A percentile compares a stretch with the other conserved stretches of the same genome.
Evolutionary conservation across 2,888 invertebrate species (phyloP).

Genomic region (Eugnorisma glareosa): DNA sequence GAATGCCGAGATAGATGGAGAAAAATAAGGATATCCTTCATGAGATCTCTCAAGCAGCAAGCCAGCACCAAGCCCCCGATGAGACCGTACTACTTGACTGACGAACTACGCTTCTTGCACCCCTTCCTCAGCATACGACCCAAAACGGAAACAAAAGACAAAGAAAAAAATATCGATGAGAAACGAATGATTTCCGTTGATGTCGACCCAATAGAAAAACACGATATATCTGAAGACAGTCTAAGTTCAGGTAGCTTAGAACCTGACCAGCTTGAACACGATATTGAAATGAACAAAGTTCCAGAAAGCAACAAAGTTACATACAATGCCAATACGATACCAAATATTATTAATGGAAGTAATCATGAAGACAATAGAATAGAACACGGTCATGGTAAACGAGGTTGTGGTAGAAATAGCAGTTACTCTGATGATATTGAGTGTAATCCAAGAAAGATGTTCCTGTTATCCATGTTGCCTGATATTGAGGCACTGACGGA

Average conservation of each 20-base stretch:
- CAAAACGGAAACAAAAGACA: slow-evolving; percentile 7
- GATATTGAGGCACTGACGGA: slow-evolving; percentile 69
- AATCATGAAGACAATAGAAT: slow-evolving; percentile 4
- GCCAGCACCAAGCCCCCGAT: slow-evolving; percentile 62
- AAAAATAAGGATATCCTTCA: slow-evolving; percentile 69
- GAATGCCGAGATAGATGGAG: slow-evolving; percentile 72
- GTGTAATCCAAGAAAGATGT: slow-evolving; percentile 69
- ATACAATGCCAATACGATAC: slow-evolving; percentile 35
- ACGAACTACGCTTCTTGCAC: slow-evolving; percentile 67
- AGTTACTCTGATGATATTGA: slow-evolving; percentile 59
- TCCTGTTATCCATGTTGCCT: slow-evolving; percentile 68
- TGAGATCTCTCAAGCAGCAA: slow-evolving; percentile 67
- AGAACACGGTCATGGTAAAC: slow-evolving; percentile 36
- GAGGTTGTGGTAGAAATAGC: slow-evolving; percentile 27
- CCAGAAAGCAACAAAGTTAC: slow-evolving; percentile 16
- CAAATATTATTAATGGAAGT: slow-evolving; percentile 30
- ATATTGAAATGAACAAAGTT: background rate
- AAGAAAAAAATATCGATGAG: background rate
- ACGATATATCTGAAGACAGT: slow-evolving; percentile 59
- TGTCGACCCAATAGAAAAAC: slow-evolving; percentile 19
- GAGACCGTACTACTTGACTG: slow-evolving; percentile 67
- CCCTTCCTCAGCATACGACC: slow-evolving; percentile 62
- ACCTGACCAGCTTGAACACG: slow-evolving; percentile 24
- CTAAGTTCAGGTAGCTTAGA: slow-evolving; percentile 42
- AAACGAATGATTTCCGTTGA: slow-evolving; percentile 51